Base-by-base conservation (phyloP, 23 tunicate genomes). In the Halocynthia aurantium region DNA sequence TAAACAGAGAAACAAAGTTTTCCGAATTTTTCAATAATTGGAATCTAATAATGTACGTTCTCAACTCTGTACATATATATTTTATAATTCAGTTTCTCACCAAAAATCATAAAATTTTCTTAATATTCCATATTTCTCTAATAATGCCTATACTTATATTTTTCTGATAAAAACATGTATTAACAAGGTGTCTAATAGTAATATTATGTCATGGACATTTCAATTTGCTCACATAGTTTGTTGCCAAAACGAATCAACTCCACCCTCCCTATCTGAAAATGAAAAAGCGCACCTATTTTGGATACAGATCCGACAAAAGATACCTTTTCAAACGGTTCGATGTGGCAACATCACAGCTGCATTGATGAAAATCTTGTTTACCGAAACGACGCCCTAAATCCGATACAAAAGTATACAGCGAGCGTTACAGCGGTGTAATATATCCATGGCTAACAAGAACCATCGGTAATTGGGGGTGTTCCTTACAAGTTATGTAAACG, bases 401-500 rank as follows among this genome's bases (percentile, higher is more conserved):
- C 56, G 78, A 51, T 74, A 74, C 78, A 74, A 74, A 21, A 15
- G 70, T 9, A 10, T 65, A 20, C 49, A 65, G 57, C 15, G 19
- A 53, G 31, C 19, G 19, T 53, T 54, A 74, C 17, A 64, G 22
- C 21, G 62, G 78, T 74, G 78, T 74, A 74, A 74, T 74, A 8
- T 31, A 31, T 31, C 44, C 44, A 31, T 31, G 44, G 44, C 44
- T 74, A 53, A 74, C 78, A 74, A 74, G 56, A 49, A 15, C 62
- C 64, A 22, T 19, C 31, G 20, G 78, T 64, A 56, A 53, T 51
- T 44, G 13, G 10, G 63, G 78, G 63, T 74, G 65, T 74, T 74
- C 56, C 78, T 74, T 74, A 74, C 78, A 74, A 54, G 78, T 74
- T 74, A 74, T 74, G 78, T 54, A 74, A 74, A 74, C 78, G 22